These are phyloP conservation scores for Toxotes jaculatrix DNA, from an alignment of 2,113 vertebrate genomes.

Conservation along the genomic window DNA sequence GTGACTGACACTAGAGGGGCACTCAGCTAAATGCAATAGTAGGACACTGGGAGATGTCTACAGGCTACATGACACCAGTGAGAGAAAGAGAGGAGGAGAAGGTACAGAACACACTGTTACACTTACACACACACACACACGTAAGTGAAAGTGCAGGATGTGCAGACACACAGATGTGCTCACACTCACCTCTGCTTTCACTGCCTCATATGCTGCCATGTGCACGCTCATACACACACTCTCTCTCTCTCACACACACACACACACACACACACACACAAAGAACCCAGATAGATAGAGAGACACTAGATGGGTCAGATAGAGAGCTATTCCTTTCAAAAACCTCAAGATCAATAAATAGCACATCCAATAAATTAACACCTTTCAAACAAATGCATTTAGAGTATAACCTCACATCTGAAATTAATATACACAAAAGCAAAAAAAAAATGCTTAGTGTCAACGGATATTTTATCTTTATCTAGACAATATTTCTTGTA, in stretches of 20 bases:
- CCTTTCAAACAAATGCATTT: constrained; percentile 64
- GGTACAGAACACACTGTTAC: constrained; percentile 68
- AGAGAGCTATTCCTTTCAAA: constrained; percentile 62
- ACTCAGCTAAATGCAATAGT: constrained; percentile 76
- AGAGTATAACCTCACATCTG: constrained; percentile 43
- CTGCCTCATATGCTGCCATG: constrained; percentile 45
- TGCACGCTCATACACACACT: constrained; percentile 11
- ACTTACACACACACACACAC: constrained; percentile 50
- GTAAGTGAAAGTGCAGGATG: constrained; percentile 71
- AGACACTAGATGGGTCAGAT: constrained; percentile 62
- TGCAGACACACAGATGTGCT: constrained; percentile 61
- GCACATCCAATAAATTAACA: constrained; percentile 77
- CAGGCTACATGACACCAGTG: constrained; percentile 81
- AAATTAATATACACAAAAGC: constrained; percentile 24
- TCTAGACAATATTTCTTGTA: constrained; percentile 43
- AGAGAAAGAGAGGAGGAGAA: constrained; percentile 52
- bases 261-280: background rate
- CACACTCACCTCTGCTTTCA: constrained; percentile 63
- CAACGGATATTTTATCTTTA: constrained; percentile 42
- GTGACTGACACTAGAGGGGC: constrained; percentile 79
- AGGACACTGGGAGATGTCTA: constrained; percentile 71
- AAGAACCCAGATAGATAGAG: constrained; percentile 71
- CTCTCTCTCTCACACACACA: constrained; percentile 13
- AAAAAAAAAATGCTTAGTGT: constrained; percentile 10
- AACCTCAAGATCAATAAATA: constrained; percentile 70